Conservation (phyloP, 2,113 vertebrate species). For the Mirounga angustirostris region DNA sequence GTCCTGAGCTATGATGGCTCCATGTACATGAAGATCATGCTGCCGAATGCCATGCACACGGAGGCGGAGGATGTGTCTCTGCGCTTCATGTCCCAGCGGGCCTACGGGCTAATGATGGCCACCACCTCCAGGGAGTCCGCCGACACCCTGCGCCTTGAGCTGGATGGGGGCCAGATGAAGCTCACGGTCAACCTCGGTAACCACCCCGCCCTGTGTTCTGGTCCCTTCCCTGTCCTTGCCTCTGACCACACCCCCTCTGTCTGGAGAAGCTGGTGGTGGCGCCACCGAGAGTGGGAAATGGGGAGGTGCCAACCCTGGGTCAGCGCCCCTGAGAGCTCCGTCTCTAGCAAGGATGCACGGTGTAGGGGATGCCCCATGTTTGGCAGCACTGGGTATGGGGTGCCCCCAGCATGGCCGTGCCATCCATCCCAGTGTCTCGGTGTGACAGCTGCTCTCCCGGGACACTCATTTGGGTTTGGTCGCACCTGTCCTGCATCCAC, state of each 20-base stretch:
- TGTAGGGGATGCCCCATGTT: fast-evolving
- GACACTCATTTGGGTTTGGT: not conserved
- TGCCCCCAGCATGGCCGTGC: not conserved
- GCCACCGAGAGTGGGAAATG: not conserved
- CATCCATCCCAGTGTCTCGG: not conserved
- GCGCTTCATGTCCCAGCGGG: slow-evolving; percentile 97
- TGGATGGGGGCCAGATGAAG: slow-evolving; percentile 95
- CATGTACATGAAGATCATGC: slow-evolving; percentile 97
- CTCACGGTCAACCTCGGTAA: slow-evolving; percentile 98
- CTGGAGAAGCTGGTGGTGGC: slow-evolving; percentile 73
- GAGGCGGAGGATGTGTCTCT: slow-evolving; percentile 97
- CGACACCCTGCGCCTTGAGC: slow-evolving; percentile 96
- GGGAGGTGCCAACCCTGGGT: not conserved
- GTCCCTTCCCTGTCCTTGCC: not conserved
- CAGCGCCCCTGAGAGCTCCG: not conserved
- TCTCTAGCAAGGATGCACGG: not conserved
- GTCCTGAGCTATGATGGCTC: slow-evolving; percentile 96
- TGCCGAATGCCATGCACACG: slow-evolving; percentile 92
- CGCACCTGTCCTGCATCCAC: not conserved
- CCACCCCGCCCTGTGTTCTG: slow-evolving; percentile 22
- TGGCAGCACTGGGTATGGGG: fast-evolving
- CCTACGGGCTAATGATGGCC: slow-evolving; percentile 96
- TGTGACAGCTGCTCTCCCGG: not conserved
- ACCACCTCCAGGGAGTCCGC: slow-evolving; percentile 97
- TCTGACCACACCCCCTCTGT: slow-evolving; percentile 52